A percentile compares a stretch with the other conserved stretches of the same genome.
Conservation (phyloP, 2,113 vertebrate species). For the Carettochelys insculpta region DNA sequence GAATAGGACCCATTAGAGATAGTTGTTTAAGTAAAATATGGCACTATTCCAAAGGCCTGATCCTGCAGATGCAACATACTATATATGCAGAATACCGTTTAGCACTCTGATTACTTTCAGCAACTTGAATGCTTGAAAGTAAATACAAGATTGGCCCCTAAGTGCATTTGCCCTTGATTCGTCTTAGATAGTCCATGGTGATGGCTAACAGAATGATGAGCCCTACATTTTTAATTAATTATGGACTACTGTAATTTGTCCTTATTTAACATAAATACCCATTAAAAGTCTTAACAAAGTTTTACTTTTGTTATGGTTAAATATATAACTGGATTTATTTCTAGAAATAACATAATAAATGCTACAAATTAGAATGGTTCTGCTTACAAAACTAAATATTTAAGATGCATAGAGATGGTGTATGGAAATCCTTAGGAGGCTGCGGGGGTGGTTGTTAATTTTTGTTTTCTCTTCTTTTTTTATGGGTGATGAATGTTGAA, state of each 20-base stretch:
- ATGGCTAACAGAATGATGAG: neutral
- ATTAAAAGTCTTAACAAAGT: neutral
- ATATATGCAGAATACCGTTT: neutral
- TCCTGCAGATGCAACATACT: neutral
- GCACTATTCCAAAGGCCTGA: neutral
- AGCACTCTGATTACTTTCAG: neutral
- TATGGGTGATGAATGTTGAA: neutral
- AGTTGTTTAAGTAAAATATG: neutral
- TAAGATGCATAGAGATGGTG: neutral
- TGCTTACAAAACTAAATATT: neutral
- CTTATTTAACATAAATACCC: neutral
- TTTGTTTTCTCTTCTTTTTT: neutral
- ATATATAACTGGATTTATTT: neutral
- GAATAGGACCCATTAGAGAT: neutral
- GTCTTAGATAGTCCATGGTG: neutral
- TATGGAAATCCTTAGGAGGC: neutral
- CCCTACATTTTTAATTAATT: neutral
- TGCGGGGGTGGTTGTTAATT: neutral
- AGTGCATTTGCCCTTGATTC: neutral
- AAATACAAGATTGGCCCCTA: neutral
- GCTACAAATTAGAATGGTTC: neutral
- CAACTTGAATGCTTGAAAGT: neutral
- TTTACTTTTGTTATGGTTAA: neutral
- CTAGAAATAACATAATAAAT: neutral
- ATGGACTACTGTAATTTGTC: neutral